These are phyloP conservation scores for Pantelozetes paolii DNA, from an alignment of 2,888 invertebrate species.

Conservation along the genomic window DNA sequence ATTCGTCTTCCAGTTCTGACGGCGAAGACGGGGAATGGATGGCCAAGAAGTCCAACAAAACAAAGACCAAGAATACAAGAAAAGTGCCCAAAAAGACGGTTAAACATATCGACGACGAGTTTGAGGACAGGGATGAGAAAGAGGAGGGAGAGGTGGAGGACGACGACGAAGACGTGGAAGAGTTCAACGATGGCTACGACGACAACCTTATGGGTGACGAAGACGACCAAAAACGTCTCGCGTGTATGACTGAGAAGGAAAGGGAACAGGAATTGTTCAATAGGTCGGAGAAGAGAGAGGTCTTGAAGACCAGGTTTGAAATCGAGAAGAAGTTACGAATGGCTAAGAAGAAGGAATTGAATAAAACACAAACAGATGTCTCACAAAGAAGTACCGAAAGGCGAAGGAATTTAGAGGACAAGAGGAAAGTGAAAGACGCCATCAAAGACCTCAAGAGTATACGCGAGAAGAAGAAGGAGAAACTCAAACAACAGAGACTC, in stretches of 20 bases:
- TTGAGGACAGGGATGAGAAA: conserved; percentile 41
- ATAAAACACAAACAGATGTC: conserved; percentile 55
- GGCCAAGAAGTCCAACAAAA: conserved; percentile 37
- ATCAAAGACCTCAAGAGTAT: conserved; percentile 87
- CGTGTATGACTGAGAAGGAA: conserved; percentile 92
- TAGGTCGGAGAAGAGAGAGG: conserved; percentile 87
- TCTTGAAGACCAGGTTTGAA: conserved; percentile 89
- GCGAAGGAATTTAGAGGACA: conserved; percentile 84
- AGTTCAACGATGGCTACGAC: conserved; percentile 94
- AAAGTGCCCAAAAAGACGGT: conserved; percentile 25
- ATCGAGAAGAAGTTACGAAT: conserved; percentile 86
- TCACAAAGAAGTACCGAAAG: conserved; percentile 74
- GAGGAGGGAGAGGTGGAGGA: conserved; percentile 43
- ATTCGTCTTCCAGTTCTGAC: conserved; percentile 13
- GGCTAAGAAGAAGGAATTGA: conserved; percentile 69
- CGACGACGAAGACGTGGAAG: conserved; percentile 55
- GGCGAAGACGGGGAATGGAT: conserved; percentile 42
- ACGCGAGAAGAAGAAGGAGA: conserved; percentile 53
- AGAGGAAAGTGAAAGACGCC: conserved; percentile 64
- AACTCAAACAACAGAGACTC: conserved; percentile 63
- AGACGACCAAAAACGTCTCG: conserved; percentile 82
- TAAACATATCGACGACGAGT: conserved; percentile 41
- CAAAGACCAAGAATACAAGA: conserved; percentile 5
- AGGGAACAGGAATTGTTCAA: conserved; percentile 95
- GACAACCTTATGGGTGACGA: conserved; percentile 96